These are phyloP conservation scores for Onchidella celtica DNA, from an alignment of 2,888 invertebrate species.

Conservation along the genomic window DNA sequence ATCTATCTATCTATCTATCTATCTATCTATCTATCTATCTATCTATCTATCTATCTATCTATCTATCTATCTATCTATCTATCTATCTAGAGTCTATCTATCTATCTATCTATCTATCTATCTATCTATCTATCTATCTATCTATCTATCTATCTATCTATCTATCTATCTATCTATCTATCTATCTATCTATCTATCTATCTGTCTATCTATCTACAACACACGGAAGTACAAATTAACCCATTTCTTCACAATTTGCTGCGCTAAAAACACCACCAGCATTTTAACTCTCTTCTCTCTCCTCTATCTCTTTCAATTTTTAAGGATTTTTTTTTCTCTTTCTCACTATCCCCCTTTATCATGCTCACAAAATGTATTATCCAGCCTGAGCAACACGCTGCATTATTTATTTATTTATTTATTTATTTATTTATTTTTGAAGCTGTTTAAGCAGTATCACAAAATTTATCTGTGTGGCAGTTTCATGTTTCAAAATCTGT, in stretches of 20 bases:
- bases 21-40: background rate
- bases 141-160: background rate
- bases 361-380: background rate
- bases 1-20: background rate
- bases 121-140: background rate
- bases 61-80: background rate
- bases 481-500: no score
- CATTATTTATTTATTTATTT: no score
- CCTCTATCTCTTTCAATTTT: background rate
- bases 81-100: no score
- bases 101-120: background rate
- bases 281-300: background rate
- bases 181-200: background rate
- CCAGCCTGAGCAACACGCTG: no score
- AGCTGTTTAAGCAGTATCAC: no score
- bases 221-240: no score
- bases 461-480: no score
- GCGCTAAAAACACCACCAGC: background rate
- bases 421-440: no score
- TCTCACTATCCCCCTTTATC: background rate
- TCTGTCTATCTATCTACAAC: background rate
- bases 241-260: no score
- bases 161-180: background rate
- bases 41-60: background rate
- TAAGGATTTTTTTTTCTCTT: background rate